Percentiles rank a stretch among this genome's conserved stretches.
These are phyloP conservation scores for Ascidia mentula DNA, from an alignment of 23 tunicate genomes.

Conservation along the genomic window DNA sequence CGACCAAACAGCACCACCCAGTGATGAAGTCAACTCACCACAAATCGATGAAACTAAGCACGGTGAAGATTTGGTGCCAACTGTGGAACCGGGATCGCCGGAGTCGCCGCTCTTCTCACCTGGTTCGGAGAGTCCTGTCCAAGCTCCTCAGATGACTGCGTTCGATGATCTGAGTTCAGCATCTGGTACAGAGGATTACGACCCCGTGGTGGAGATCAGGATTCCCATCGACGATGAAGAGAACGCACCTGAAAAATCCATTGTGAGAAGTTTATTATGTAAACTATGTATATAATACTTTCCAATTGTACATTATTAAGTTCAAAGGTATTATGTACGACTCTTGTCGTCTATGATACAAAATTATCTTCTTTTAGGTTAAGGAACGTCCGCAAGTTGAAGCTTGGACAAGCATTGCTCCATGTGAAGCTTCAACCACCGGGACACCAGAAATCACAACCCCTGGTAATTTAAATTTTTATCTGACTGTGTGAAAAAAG, in stretches of 20 bases:
- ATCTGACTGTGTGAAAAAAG: too few relatives aligned
- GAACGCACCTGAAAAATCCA: neutral
- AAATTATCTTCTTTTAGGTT: too few relatives aligned
- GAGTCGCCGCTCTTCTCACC: constrained; percentile 25
- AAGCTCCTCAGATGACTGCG: constrained; percentile 23
- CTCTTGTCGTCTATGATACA: neutral
- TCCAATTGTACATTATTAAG: too few relatives aligned
- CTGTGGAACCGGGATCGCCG: neutral
- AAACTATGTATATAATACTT: too few relatives aligned
- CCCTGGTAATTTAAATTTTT: too few relatives aligned
- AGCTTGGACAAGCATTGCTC: too few relatives aligned
- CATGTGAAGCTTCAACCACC: too few relatives aligned
- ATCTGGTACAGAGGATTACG: constrained; percentile 12
- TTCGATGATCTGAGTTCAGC: constrained; percentile 17
- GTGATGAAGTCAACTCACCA: neutral
- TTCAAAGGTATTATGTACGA: neutral
- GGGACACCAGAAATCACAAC: too few relatives aligned
- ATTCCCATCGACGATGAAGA: constrained; percentile 15
- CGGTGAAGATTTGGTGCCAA: too few relatives aligned
- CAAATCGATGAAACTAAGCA: neutral
- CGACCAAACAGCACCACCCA: neutral
- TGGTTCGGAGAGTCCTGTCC: constrained; percentile 14
- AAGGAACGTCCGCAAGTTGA: too few relatives aligned
- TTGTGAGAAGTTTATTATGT: too few relatives aligned
- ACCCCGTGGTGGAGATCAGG: constrained; percentile 5